phyloP scores from a whole-genome alignment of 2,888 invertebrate genomes.

The Penaeus monodon region DNA sequence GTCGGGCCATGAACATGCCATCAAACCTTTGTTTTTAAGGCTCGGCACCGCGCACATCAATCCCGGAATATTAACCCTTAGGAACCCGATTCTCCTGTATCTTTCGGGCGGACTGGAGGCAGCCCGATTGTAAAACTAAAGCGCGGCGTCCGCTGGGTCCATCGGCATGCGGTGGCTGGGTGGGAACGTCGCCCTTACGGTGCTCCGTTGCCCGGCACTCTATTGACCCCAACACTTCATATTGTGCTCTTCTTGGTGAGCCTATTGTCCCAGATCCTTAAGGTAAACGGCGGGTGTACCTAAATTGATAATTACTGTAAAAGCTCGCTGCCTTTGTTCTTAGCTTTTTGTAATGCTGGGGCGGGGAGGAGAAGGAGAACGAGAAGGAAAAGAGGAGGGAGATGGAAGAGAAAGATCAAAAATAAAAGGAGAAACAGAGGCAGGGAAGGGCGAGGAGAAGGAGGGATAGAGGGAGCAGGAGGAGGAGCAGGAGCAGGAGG shows the following conservation, averaged over 20 bases:
- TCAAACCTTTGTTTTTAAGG: conserved; percentile 12
- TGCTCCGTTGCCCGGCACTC: background rate
- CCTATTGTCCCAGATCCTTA: conserved; percentile 20
- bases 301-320: conserved; percentile 25
- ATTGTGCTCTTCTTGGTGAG: conserved; percentile 17
- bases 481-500: background rate
- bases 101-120: background rate
- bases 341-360: conserved; percentile 15
- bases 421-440: background rate
- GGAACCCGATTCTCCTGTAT: conserved; percentile 13
- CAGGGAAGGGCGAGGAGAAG: background rate
- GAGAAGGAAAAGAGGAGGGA: background rate
- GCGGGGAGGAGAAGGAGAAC: background rate
- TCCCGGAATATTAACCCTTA: conserved; percentile 16
- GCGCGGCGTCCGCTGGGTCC: background rate
- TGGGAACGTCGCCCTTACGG: conserved; percentile 1
- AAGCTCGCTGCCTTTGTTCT: conserved; percentile 18
- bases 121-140: background rate
- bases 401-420: conserved; percentile 1
- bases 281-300: conserved; percentile 16
- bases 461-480: background rate
- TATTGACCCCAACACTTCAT: conserved; percentile 1
- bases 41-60: background rate
- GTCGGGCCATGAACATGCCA: conserved; percentile 15
- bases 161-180: background rate